Percentiles rank a stretch among this genome's conserved stretches.
phyloP scores from a whole-genome alignment of 2,113 vertebrate species.

The Clarias macrocephalus region DNA sequence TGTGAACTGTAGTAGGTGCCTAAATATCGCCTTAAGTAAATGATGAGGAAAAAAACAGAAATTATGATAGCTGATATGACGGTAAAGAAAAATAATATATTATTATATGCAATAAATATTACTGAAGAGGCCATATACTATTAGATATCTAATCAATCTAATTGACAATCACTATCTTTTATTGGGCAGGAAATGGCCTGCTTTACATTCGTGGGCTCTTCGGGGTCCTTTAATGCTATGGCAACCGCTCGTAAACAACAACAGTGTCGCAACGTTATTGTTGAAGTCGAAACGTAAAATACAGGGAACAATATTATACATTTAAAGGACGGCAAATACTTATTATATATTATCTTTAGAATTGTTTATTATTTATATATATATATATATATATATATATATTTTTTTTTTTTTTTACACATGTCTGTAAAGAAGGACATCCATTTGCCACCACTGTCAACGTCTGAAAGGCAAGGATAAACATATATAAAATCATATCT shows the following conservation, averaged over 20 bases:
- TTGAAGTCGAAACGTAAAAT: background rate
- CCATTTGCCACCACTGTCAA: constrained; percentile 56
- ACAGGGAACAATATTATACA: background rate
- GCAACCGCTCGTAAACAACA: constrained; percentile 60
- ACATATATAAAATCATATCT: background rate
- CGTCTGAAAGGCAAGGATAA: constrained; percentile 55
- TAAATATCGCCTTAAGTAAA: constrained; percentile 10
- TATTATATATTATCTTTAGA: background rate
- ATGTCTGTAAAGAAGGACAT: constrained; percentile 59
- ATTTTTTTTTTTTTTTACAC: background rate
- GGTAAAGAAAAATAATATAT: background rate
- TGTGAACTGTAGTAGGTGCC: background rate
- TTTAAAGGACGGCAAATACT: background rate
- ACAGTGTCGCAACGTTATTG: constrained; percentile 22
- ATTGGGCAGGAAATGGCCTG: constrained; percentile 53
- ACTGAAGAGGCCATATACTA: background rate
- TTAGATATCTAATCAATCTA: background rate
- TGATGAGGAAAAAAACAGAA: background rate
- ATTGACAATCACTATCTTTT: background rate
- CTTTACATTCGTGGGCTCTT: constrained; percentile 49
- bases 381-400: no score
- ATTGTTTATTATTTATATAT: background rate
- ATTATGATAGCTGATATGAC: no score
- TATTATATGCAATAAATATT: background rate
- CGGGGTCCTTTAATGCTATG: constrained; percentile 60